These are phyloP conservation scores for Amphipyra tragopoginis DNA, from an alignment of 2,888 invertebrate species.

Conservation along the genomic window DNA sequence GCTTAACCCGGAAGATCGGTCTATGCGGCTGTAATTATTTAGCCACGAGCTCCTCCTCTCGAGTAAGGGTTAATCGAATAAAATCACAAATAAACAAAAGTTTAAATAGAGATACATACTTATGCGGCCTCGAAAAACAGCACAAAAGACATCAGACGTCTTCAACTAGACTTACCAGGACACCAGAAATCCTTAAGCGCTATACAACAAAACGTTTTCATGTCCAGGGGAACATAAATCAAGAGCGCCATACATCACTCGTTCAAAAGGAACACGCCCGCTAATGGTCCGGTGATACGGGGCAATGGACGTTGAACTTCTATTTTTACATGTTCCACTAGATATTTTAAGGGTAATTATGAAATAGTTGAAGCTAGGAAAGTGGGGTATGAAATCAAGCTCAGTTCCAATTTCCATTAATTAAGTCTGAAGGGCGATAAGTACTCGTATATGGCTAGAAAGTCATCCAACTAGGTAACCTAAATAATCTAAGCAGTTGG, in stretches of 20 bases:
- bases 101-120: too few relatives aligned
- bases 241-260: slow-evolving; percentile 69
- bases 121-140: slow-evolving; percentile 19
- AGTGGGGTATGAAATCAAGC: too few relatives aligned
- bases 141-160: slow-evolving; percentile 37
- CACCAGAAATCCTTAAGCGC: slow-evolving; percentile 44
- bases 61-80: too few relatives aligned
- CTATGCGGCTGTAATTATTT: too few relatives aligned
- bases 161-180: slow-evolving; percentile 40
- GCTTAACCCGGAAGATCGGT: too few relatives aligned
- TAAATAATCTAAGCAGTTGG: too few relatives aligned
- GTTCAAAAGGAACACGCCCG: slow-evolving; percentile 58
- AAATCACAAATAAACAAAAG: not conserved
- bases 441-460: too few relatives aligned
- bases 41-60: too few relatives aligned
- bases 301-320: slow-evolving; percentile 61
- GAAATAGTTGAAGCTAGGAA: not conserved
- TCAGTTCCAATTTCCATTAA: too few relatives aligned
- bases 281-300: slow-evolving; percentile 69
- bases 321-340: slow-evolving; percentile 37
- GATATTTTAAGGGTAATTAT: slow-evolving; percentile 1
- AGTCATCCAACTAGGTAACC: too few relatives aligned
- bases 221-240: slow-evolving; percentile 66
- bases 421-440: too few relatives aligned
- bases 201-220: slow-evolving; percentile 52